Evolutionary conservation across 2,113 vertebrate species (phyloP).

Genomic region (Casuarius casuarius): DNA sequence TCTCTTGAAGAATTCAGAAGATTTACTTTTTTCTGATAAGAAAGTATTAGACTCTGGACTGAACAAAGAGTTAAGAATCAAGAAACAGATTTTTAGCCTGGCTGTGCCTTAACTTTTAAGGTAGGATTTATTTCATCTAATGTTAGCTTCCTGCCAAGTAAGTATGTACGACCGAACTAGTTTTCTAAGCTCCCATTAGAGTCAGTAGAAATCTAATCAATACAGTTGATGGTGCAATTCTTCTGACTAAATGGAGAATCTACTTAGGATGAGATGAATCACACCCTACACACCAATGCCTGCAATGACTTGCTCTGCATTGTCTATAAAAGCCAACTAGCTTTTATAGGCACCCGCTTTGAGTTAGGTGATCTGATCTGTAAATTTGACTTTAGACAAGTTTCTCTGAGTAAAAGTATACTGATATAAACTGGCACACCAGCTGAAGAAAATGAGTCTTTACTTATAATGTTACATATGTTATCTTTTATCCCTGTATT

Average conservation of each 20-base stretch:
- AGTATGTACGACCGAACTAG: neutral
- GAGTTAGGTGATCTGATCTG: neutral
- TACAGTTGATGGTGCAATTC: neutral
- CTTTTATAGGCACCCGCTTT: neutral
- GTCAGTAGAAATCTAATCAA: neutral
- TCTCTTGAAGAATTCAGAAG: neutral
- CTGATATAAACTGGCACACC: neutral
- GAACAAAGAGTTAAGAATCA: neutral
- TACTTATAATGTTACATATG: neutral
- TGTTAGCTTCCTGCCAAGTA: neutral
- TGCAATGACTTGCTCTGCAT: neutral
- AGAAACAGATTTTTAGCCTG: neutral
- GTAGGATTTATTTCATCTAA: neutral
- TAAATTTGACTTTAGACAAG: neutral
- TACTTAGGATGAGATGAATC: neutral
- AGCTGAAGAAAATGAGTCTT: neutral
- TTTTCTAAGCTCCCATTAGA: neutral
- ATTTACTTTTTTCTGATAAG: neutral
- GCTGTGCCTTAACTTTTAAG: neutral
- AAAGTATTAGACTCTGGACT: neutral
- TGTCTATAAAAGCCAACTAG: neutral
- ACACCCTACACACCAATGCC: neutral
- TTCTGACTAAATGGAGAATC: neutral
- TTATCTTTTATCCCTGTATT: neutral
- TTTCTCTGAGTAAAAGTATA: neutral